Base-by-base conservation (phyloP, 2,797 vertebrate species). In the Esox lucius region DNA sequence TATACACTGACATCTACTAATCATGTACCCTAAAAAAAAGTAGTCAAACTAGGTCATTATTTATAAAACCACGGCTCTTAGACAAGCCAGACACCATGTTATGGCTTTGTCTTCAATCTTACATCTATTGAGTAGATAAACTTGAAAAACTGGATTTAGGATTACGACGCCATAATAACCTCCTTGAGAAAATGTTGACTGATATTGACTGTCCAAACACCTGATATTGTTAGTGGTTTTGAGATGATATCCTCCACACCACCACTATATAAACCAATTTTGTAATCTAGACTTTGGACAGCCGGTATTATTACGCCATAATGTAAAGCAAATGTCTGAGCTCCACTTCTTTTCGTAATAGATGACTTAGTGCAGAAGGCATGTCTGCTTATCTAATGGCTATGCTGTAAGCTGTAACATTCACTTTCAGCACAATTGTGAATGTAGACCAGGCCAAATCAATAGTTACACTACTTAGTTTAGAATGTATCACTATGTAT, bases 171-270 rank as follows among this genome's bases (percentile, higher is more conserved):
- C 28, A 17, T 3, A 31, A 65, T 65, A 65, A 66, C 31, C 28
- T 62, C 22, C 59, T 65, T 0, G 11, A 46, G 42, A 12, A 7
- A 31, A 33, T 26, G 28, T 19, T 66, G 11, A 61, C 5, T 61
- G 24, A 24, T 24, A 61, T 19, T 66, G 31, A 35, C 64, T 66
- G 15, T 19, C 16, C 46, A 24, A 9, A 67, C 39, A 42, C 56
- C 68, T 79, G 66, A 76, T 76, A 76, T 76, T 71, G 64, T 70
- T 26, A 39, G 73, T 73, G 78, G 42, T 68, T 70, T 68, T 78
- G 64, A 76, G 56, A 51, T 31, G 35, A 80, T 78, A 39, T n/a
- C 73, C 65, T 17, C 17, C 66, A 67, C 19, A 4, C 17, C 31
- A 53, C 19, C 22, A 35, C 46, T 53, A 1, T 46, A 13, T n/a